A percentile compares a stretch with the other conserved stretches of the same genome.
Evolutionary conservation across 2,113 vertebrate species (phyloP).

Genomic region (Lathamus discolor): DNA sequence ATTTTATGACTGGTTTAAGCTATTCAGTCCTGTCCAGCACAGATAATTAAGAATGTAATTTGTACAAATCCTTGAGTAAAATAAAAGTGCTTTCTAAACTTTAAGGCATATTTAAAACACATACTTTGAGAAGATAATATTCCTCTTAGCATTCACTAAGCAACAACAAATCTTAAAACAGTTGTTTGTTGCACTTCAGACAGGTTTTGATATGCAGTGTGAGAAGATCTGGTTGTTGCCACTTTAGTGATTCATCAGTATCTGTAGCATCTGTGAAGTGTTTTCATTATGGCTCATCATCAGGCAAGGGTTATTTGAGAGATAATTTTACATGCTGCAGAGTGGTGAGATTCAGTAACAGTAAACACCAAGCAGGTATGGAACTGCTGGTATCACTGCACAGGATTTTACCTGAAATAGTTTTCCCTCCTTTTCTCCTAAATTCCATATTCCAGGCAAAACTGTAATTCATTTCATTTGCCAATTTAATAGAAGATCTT

Average conservation of each 20-base stretch:
- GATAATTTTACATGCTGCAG: neutral
- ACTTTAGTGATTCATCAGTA: neutral
- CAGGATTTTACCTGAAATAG: fast-evolving
- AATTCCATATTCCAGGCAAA: neutral
- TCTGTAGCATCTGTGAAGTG: neutral
- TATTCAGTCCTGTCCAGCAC: neutral
- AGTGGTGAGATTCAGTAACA: neutral
- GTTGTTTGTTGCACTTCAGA: neutral
- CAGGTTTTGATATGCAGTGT: neutral
- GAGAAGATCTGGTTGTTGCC: neutral
- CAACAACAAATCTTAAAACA: neutral
- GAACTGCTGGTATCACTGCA: neutral
- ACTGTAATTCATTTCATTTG: neutral
- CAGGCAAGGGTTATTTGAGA: neutral
- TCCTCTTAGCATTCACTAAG: neutral
- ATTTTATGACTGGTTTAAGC: neutral
- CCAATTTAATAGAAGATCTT: neutral
- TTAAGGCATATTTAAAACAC: neutral
- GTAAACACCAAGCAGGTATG: neutral
- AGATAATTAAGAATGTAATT: neutral
- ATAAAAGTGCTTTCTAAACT: neutral
- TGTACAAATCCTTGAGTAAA: neutral
- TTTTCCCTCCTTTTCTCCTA: neutral
- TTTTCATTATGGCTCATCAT: neutral
- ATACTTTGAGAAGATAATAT: neutral